Evolutionary conservation across 2,797 vertebrate species (phyloP), one percentile per base, ranked within the genome.

Genomic region (Capromys pilorides): DNA sequence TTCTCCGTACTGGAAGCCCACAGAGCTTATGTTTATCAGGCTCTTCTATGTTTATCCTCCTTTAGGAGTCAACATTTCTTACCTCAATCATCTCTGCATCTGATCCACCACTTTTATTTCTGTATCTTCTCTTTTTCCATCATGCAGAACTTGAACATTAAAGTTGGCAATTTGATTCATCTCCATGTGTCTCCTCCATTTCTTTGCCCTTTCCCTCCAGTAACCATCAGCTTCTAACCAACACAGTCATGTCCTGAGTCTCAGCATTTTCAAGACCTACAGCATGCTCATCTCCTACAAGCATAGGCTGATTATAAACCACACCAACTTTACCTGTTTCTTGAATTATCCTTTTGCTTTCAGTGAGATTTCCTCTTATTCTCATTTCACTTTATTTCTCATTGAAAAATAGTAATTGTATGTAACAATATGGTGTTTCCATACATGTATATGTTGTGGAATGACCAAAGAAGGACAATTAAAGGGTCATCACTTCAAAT

Each of bases 191-290:
- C 69, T 71, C 31, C 62, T 92, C 62, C 33, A 67, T 33, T 54
- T 73, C 24, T 67, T n/a, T 41, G 73, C 62, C 31, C 85, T 91
- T 83, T 21, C 28, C 18, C 36, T 88, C 49, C 51, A 62, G 51
- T 14, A 79, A 22, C 22, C 59, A 41, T 41, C 8, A 73, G 39
- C 31, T 59, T 93, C 49, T 66, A 22, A 45, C 24, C 21, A 85
- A 22, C 28, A 28, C 6, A 95, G n/a, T 95, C 86, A 92, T 85
- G 92, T 93, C 79, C 91, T 95, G 73, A 26, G 36, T 67, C 73
- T 73, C 26, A 77, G 36, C 13, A 75, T 16, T 24, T 85, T n/a
- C n/a, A 67, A 73, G 7, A 78, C 59, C 66, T 39, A 22, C 71
- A 75, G 73, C 66, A 66, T 36, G 67, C 49, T 69, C 78, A 8